Evolutionary conservation across 2,888 invertebrate genomes (phyloP).

Genomic region (Archips crataeganus): DNA sequence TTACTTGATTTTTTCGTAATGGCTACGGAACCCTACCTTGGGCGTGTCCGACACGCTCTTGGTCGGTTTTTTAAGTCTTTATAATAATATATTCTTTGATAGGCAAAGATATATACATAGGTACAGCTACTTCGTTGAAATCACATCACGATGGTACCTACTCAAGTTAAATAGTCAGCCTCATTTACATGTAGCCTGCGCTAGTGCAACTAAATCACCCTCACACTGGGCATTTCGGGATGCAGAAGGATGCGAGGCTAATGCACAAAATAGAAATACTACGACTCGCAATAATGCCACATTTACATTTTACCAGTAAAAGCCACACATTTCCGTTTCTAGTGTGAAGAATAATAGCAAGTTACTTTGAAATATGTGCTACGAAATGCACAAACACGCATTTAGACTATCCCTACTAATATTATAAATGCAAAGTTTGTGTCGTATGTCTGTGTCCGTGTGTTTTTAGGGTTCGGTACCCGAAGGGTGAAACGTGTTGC

Average conservation of each 20-base stretch:
- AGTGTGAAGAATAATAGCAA: not conserved
- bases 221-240: constrained; percentile 16
- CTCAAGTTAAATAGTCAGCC: constrained; percentile 11
- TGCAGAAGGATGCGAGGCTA: constrained; percentile 4
- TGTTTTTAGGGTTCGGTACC: too few species aligned
- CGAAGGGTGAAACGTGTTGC: too few species aligned
- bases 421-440: too few species aligned
- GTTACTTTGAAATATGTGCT: not conserved
- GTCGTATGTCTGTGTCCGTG: too few species aligned
- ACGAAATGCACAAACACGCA: constrained; percentile 2
- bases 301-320: constrained; percentile 5
- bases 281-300: constrained; percentile 1
- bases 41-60: too few species aligned
- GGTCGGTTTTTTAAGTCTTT: too few species aligned
- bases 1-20: too few species aligned
- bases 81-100: too few species aligned
- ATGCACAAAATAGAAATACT: constrained; percentile 13
- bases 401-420: too few species aligned
- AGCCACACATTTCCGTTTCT: not conserved
- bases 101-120: not conserved
- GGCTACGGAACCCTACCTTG: too few species aligned
- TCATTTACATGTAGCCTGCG: constrained; percentile 30
- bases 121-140: not conserved
- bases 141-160: not conserved
- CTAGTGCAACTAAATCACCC: constrained; percentile 14